Percentiles rank a stretch among this genome's conserved stretches.
These are phyloP conservation scores for Ariopsis seemanni DNA, from an alignment of 2,113 vertebrate species.

Conservation along the genomic window DNA sequence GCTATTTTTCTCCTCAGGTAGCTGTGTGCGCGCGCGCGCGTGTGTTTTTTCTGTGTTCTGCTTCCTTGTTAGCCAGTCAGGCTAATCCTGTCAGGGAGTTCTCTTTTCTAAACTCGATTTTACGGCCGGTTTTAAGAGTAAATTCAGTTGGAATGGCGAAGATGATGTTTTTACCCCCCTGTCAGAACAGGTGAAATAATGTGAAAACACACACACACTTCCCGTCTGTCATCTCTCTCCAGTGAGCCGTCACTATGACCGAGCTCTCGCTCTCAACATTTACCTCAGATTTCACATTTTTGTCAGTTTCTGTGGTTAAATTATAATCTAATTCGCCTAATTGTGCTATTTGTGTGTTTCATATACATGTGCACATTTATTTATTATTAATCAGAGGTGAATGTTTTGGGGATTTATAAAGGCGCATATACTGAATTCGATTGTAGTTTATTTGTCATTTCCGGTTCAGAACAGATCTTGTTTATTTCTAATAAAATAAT, in stretches of 20 bases:
- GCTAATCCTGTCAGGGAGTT: neutral
- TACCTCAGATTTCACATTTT: neutral
- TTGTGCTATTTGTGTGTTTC: neutral
- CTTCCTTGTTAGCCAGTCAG: constrained; percentile 39
- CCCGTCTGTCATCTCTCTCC: neutral
- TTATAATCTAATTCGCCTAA: neutral
- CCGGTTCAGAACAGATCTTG: neutral
- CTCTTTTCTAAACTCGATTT: no score
- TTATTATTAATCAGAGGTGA: neutral
- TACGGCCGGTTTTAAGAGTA: neutral
- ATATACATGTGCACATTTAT: neutral
- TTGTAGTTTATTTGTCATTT: neutral
- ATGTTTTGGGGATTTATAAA: neutral
- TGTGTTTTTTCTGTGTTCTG: constrained; percentile 1
- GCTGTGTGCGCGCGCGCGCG: neutral
- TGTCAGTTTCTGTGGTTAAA: neutral
- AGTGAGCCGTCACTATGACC: neutral
- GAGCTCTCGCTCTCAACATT: neutral
- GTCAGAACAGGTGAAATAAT: constrained; percentile 8
- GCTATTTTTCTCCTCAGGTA: neutral
- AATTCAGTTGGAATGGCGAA: neutral
- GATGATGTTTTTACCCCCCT: neutral
- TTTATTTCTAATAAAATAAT: neutral
- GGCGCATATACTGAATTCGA: neutral
- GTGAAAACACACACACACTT: neutral